phyloP scores from a whole-genome alignment of 2,797 vertebrate species.

The Neopelma chrysocephalum region DNA sequence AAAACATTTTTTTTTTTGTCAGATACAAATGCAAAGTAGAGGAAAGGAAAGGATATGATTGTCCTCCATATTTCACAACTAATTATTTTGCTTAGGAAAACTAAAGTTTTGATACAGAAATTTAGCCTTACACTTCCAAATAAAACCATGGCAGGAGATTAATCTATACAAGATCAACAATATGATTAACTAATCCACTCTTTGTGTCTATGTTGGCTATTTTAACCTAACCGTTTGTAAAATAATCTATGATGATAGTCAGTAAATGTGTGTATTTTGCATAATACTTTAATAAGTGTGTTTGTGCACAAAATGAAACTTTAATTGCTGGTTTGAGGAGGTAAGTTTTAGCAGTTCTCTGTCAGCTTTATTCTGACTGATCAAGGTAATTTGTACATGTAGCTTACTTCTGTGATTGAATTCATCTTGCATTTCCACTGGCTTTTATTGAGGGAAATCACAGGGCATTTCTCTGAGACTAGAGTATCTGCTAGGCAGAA shows the following conservation, averaged over 20 bases:
- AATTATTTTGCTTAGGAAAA: conserved; percentile 11
- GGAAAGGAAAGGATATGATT: background rate
- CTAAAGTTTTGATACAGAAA: conserved; percentile 7
- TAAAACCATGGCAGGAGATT: conserved; percentile 12
- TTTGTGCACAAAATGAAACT: conserved; percentile 24
- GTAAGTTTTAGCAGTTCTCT: conserved; percentile 1
- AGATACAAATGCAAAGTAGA: background rate
- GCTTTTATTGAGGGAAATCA: background rate
- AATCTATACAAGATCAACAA: conserved; percentile 26
- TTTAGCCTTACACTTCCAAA: conserved; percentile 24
- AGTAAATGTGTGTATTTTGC: conserved; percentile 45
- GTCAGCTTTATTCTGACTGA: conserved; percentile 35
- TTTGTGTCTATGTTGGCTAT: conserved; percentile 6
- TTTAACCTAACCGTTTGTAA: conserved; percentile 32
- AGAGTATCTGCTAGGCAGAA: background rate
- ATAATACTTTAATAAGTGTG: conserved; percentile 61
- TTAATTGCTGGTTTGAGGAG: conserved; percentile 38
- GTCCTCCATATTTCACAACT: background rate
- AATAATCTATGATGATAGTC: conserved; percentile 59
- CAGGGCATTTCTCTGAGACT: background rate
- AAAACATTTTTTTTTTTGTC: background rate
- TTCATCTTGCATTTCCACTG: background rate
- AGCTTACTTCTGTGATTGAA: conserved; percentile 26
- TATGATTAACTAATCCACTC: conserved; percentile 59
- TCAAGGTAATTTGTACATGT: conserved; percentile 10